phyloP scores from a whole-genome alignment of 2,888 invertebrate species.

The Leptogaster cylindrica region DNA sequence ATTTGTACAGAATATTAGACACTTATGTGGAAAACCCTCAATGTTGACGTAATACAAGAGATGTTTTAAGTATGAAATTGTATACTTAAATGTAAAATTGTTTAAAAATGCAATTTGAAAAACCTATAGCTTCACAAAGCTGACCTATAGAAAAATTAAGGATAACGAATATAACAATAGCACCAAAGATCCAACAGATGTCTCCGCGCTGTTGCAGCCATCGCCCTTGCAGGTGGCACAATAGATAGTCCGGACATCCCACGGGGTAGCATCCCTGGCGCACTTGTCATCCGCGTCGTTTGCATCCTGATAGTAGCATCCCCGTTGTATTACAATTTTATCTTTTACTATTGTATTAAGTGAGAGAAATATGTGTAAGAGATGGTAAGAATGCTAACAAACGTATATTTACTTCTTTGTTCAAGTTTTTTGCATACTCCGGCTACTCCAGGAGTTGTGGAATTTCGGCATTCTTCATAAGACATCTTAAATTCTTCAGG shows the following conservation, averaged over 20 bases:
- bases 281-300: constrained; percentile 59
- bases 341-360: constrained; percentile 61
- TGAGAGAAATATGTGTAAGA: background rate
- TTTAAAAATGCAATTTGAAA: no score
- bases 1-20: no score
- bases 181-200: constrained; percentile 44
- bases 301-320: constrained; percentile 60
- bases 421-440: constrained; percentile 78
- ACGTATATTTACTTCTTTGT: constrained; percentile 70
- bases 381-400: background rate
- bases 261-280: constrained; percentile 57
- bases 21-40: no score
- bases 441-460: constrained; percentile 52
- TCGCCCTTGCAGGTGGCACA: constrained; percentile 61
- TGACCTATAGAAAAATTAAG: no score
- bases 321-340: constrained; percentile 59
- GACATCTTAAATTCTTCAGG: constrained; percentile 61
- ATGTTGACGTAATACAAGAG: no score
- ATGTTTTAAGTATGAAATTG: no score
- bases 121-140: no score
- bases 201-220: constrained; percentile 58
- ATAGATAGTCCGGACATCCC: constrained; percentile 59
- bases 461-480: constrained; percentile 57
- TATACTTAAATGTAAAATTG: no score
- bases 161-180: no score